A percentile compares a stretch with the other conserved stretches of the same genome.
Evolutionary conservation across 2,113 vertebrate species (phyloP).

Genomic region (Asarcornis scutulata): DNA sequence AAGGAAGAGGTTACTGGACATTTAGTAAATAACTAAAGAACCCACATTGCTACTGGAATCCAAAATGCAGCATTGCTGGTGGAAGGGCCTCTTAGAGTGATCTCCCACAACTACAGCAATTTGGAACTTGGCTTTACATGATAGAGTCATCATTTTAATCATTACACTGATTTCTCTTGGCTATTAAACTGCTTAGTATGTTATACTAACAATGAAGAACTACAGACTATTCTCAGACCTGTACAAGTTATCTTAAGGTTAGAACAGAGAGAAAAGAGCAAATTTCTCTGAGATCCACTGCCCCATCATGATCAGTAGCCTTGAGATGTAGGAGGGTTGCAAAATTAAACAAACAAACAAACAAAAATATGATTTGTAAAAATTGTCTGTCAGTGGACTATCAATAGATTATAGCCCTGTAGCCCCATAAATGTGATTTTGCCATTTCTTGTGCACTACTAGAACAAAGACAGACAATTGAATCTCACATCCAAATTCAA

Average conservation of each 20-base stretch:
- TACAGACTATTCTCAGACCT: not conserved
- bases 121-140: not conserved
- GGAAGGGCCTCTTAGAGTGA: not conserved
- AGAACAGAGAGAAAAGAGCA: not conserved
- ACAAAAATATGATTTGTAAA: not conserved
- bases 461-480: not conserved
- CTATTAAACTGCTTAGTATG: not conserved
- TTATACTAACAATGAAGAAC: not conserved
- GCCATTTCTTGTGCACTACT: not conserved
- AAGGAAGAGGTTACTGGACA: not conserved
- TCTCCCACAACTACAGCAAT: not conserved
- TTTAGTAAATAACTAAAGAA: not conserved
- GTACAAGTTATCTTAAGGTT: not conserved
- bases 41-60: not conserved
- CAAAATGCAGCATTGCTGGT: not conserved
- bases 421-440: not conserved
- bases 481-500: not conserved
- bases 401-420: not conserved
- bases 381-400: not conserved
- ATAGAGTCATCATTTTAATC: not conserved
- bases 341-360: no score
- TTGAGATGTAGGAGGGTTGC: not conserved
- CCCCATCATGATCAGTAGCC: not conserved
- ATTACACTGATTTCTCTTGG: not conserved
- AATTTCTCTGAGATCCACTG: not conserved